phyloP scores from a whole-genome alignment of 2,113 vertebrate genomes.

The Clarias magur region DNA sequence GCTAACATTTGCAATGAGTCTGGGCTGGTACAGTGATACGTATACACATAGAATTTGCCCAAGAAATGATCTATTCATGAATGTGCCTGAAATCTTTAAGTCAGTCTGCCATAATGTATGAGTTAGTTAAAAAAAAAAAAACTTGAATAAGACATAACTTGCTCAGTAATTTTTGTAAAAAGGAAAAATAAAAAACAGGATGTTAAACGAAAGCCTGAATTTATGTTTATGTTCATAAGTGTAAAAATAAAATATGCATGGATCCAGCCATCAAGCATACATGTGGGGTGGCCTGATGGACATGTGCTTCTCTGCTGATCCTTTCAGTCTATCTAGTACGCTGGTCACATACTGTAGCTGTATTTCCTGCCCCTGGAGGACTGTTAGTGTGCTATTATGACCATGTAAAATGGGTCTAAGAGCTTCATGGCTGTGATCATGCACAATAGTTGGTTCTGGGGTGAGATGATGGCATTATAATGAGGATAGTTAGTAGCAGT shows the following conservation, averaged over 20 bases:
- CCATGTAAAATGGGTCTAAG: slow-evolving; percentile 7
- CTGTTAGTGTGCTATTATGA: not conserved
- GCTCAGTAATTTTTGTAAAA: not conserved
- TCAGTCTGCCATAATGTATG: not conserved
- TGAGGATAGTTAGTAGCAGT: slow-evolving; percentile 9
- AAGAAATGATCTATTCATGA: not conserved
- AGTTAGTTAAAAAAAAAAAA: not conserved
- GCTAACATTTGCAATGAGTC: not conserved
- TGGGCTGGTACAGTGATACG: not conserved
- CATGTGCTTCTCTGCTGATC: not conserved
- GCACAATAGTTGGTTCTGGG: slow-evolving; percentile 20
- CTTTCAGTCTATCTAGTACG: not conserved
- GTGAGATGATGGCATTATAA: slow-evolving; percentile 15
- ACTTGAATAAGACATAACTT: not conserved
- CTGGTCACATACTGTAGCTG: slow-evolving; percentile 5
- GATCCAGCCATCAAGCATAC: not conserved
- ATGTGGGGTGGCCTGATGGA: not conserved
- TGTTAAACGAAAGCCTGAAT: not conserved
- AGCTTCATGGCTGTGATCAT: slow-evolving; percentile 43
- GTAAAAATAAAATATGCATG: not conserved
- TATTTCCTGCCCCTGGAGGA: not conserved
- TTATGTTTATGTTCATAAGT: not conserved
- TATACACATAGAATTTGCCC: not conserved
- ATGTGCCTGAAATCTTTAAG: not conserved
- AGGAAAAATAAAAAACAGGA: not conserved